Evolutionary conservation across 1,140 invertebrate genomes (phyloP), one percentile per base, ranked within the genome.

Genomic region (Alviniconcha marisindica): DNA sequence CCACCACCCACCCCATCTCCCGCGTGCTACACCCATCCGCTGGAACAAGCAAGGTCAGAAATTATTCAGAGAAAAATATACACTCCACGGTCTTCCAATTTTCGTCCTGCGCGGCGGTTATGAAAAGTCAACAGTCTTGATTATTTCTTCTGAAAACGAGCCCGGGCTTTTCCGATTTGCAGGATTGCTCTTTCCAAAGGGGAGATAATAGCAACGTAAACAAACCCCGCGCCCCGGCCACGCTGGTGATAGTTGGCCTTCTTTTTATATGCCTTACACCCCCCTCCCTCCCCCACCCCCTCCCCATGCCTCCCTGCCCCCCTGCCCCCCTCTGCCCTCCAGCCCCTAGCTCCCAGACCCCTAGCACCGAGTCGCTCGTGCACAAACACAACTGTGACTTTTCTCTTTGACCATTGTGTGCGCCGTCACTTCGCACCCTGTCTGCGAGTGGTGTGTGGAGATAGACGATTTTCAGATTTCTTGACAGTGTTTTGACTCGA

Each of bases 131-230:
- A 76, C 73, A 76, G 40, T 44, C 73, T 76, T 44, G 73, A 76
- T 76, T 76, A 76, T 76, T 76, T 76, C 73, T 76, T 44, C 73
- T 76, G 73, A 76, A 76, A 76, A 38, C 73, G 73, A 40, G 73
- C 73, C n/a, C 10, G 38, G 0, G 21, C 14, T 28, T 76, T 42
- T 40, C 40, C 40, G 15, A 40, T 42, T 1, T n/a, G 12, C 73
- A 40, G 14, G 18, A 40, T 40, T 44, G 36, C 40, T 44, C 73
- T 76, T 18, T 76, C 42, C 40, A 21, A 12, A n/a, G 73, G 36
- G 73, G 73, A 76, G 73, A 76, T 76, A 76, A 76, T 76, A 76
- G 21, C 42, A 44, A 38, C 1, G n/a, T 76, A 76, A 76, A 76
- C 73, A 76, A 76, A 24, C 4, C 21, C 73, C 42, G 73, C 73